These are phyloP conservation scores for Melinaea marsaeus DNA, from an alignment of 2,888 invertebrate species.

Conservation along the genomic window DNA sequence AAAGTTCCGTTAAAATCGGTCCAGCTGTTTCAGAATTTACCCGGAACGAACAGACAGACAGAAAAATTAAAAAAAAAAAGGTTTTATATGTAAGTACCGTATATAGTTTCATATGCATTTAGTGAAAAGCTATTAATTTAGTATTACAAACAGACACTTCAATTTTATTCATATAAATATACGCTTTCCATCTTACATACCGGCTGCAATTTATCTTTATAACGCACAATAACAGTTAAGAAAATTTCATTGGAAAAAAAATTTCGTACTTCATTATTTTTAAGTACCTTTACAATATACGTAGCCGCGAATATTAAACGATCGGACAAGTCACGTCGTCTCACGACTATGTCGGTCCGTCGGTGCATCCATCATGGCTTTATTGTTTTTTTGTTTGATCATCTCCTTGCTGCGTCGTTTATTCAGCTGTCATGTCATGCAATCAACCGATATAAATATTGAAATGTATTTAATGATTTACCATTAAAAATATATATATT, in stretches of 20 bases:
- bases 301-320: constrained; percentile 1
- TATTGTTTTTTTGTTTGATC: constrained; percentile 19
- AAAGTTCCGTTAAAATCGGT: too few species aligned
- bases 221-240: not conserved
- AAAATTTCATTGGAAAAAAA: not conserved
- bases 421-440: constrained; percentile 3
- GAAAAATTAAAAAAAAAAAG: too few species aligned
- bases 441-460: constrained; percentile 1
- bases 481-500: not conserved
- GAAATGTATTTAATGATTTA: not conserved
- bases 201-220: not conserved
- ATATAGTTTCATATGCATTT: too few species aligned
- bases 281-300: not conserved
- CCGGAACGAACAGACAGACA: too few species aligned
- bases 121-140: too few species aligned
- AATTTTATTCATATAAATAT: too few species aligned
- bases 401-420: constrained; percentile 4
- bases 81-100: too few species aligned
- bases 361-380: constrained; percentile 20
- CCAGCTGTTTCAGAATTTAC: too few species aligned
- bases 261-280: not conserved
- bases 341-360: constrained; percentile 16
- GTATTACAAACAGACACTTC: too few species aligned
- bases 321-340: constrained; percentile 1
- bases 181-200: too few species aligned